Conservation (phyloP, 1,140 invertebrate genomes). For the Geopemphigus sp. region DNA sequence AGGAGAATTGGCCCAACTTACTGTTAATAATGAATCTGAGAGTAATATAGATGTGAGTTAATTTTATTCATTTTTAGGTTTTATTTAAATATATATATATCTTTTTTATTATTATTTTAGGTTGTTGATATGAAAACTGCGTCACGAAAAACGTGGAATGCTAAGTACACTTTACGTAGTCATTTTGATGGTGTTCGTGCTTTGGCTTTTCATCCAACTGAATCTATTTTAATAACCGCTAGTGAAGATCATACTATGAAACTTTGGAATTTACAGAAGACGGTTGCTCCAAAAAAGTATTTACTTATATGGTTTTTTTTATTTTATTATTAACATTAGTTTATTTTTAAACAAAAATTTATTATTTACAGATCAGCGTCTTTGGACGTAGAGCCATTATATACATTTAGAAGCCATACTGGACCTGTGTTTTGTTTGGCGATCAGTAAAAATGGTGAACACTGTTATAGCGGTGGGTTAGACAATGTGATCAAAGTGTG, state of each 20-base stretch:
- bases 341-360: constrained; percentile 46
- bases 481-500: constrained; percentile 93
- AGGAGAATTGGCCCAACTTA: constrained; percentile 92
- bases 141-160: constrained; percentile 96
- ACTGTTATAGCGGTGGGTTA: constrained; percentile 91
- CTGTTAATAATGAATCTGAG: constrained; percentile 94
- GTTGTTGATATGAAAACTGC: constrained; percentile 84
- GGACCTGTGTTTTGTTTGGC: constrained; percentile 91
- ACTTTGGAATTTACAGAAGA: constrained; percentile 98
- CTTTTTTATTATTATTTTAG: constrained; percentile 59
- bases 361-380: constrained; percentile 70
- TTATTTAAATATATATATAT: constrained; percentile 2
- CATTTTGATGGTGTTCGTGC: constrained; percentile 97
- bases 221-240: constrained; percentile 95
- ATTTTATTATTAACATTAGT: no score
- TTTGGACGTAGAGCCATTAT: constrained; percentile 95
- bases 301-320: constrained; percentile 24
- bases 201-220: constrained; percentile 95
- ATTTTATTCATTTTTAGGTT: background rate
- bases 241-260: constrained; percentile 98
- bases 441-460: constrained; percentile 86
- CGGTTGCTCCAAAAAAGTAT: constrained; percentile 92
- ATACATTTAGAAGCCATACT: constrained; percentile 86
- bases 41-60: constrained; percentile 70
- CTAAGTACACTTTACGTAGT: constrained; percentile 93